A percentile compares a stretch with the other conserved stretches of the same genome.
These are phyloP conservation scores for Periplaneta americana DNA, from an alignment of 1,140 invertebrate species.

Conservation along the genomic window DNA sequence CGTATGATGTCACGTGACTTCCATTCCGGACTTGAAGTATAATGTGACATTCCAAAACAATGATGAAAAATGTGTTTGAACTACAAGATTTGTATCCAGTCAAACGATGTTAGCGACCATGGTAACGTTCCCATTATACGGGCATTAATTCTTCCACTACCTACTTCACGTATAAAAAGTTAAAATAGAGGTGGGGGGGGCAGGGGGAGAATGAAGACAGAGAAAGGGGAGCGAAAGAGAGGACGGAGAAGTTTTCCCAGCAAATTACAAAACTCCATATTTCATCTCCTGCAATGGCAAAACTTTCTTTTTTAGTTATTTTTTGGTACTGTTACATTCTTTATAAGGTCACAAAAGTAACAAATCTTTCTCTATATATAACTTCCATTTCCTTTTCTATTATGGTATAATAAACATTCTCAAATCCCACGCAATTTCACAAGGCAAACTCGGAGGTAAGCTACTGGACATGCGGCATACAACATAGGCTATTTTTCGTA, in stretches of 20 bases:
- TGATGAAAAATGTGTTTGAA: background rate
- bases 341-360: background rate
- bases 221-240: too few relatives aligned
- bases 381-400: background rate
- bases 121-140: background rate
- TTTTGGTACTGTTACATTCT: background rate
- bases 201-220: background rate
- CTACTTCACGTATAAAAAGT: background rate
- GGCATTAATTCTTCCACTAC: background rate
- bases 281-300: background rate
- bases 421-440: background rate
- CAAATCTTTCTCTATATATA: background rate
- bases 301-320: background rate
- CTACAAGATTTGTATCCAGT: background rate
- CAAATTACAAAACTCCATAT: background rate
- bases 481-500: background rate
- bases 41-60: background rate
- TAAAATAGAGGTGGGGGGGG: background rate
- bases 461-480: background rate
- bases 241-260: background rate
- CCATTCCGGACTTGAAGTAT: background rate
- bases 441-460: background rate
- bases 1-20: background rate
- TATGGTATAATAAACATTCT: background rate
- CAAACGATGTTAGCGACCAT: background rate